Evolutionary conservation across 1,140 invertebrate genomes (phyloP), one percentile per base, ranked within the genome.

Genomic region (Drosophila grimshawi): DNA sequence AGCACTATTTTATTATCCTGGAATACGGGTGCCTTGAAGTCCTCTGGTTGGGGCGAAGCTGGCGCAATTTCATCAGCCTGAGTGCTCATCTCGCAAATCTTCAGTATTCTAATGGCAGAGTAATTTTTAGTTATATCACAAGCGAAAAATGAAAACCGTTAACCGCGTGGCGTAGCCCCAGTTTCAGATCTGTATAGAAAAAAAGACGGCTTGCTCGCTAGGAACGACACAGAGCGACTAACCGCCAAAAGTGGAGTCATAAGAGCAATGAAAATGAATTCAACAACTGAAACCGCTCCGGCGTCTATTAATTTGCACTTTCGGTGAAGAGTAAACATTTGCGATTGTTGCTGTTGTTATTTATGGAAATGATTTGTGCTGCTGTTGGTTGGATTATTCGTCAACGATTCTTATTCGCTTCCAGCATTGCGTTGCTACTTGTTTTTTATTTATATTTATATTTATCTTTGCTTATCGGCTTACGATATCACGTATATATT

Each of bases 1-100:
- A 96, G 91, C 60, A 95, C 90, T 57, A 95, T 91, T 64, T 94
- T 94, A 83, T 93, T 69, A 8, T 83, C 78, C 64, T 74, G 68
- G 49, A 92, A 89, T 6, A 55, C 57, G 3, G 91, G 91, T 11
- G 90, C 80, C 53, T 81, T 90, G 52, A 92, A 92, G 27, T 90
- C 76, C 69, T 71, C 63, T 10, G 73, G 7, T 6, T 39, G 43
- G 5, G 77, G 70, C 27, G 65, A 35, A 35, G 45, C 48, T 45
- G 19, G 37, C 39, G 70, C 66, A 27, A 80, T 88, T 63, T 89
- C 62, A 32, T 74, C 71, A 2, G 49, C 11, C 37, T 80, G 71
- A 10, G 29, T 68, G 51, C 45, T 74, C 71, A 75, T 75, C 32
- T 69, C 52, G 8, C 4, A 32, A 61, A 46, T 46, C 10, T 52